Percentiles rank a stretch among this genome's conserved stretches.
Evolutionary conservation across 2,888 invertebrate species (phyloP).

Genomic region (Ecdyonurus torrentis): DNA sequence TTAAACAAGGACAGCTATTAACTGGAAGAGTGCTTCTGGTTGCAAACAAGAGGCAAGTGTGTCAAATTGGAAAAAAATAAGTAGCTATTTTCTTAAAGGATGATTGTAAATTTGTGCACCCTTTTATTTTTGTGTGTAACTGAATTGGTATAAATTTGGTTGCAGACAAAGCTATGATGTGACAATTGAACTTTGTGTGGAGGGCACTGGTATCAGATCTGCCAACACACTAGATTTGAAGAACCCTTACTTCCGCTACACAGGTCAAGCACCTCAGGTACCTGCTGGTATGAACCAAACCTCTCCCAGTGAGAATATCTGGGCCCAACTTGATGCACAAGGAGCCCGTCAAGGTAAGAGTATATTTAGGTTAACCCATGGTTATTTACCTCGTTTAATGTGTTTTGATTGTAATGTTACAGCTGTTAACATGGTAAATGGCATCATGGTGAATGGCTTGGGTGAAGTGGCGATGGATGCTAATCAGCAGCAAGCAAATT

Average conservation of each 20-base stretch:
- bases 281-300: slow-evolving; percentile 81
- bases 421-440: slow-evolving; percentile 58
- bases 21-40: slow-evolving; percentile 73
- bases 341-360: slow-evolving; percentile 31
- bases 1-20: slow-evolving; percentile 82
- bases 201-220: slow-evolving; percentile 67
- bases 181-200: slow-evolving; percentile 81
- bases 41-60: slow-evolving; percentile 68
- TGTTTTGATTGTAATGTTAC: too few relatives aligned
- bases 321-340: slow-evolving; percentile 69
- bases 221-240: slow-evolving; percentile 90
- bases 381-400: too few relatives aligned
- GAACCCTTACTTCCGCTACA: slow-evolving; percentile 96
- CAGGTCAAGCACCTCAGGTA: slow-evolving; percentile 79
- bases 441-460: slow-evolving; percentile 55
- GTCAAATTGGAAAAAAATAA: background rate
- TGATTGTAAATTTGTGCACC: background rate
- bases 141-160: slow-evolving; percentile 10
- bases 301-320: slow-evolving; percentile 87
- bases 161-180: slow-evolving; percentile 93
- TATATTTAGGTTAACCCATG: too few relatives aligned
- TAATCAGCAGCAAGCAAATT: slow-evolving; percentile 24
- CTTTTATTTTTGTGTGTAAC: too few relatives aligned
- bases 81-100: background rate
- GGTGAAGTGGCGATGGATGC: slow-evolving; percentile 57